phyloP scores from a whole-genome alignment of 2,888 invertebrate species.

The Megaustenia siamemsis region DNA sequence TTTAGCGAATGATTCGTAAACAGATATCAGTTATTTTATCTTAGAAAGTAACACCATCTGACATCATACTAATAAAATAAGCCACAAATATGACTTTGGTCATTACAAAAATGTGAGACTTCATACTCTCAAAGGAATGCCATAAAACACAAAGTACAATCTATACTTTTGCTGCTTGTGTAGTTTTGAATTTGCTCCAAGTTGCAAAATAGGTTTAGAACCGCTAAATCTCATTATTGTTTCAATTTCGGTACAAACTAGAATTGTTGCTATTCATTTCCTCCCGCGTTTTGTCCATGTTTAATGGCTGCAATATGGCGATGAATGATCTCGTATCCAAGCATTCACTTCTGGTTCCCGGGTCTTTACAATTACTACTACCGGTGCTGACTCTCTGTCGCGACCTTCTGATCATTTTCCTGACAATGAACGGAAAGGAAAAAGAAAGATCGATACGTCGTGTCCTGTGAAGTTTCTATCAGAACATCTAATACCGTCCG shows the following conservation, averaged over 20 bases:
- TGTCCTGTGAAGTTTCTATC: slow-evolving; percentile 25
- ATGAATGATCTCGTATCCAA: slow-evolving; percentile 15
- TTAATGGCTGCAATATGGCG: background rate
- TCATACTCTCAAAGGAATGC: no score
- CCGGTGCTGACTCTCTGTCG: slow-evolving; percentile 24
- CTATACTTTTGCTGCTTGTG: no score
- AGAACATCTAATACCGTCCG: slow-evolving; percentile 16
- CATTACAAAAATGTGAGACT: no score
- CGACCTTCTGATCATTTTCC: slow-evolving; percentile 4
- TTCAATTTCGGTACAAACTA: slow-evolving; percentile 31
- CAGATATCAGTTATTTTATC: no score
- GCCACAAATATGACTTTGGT: no score
- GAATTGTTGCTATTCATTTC: slow-evolving; percentile 26
- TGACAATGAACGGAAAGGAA: background rate
- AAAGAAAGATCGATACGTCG: slow-evolving; percentile 13
- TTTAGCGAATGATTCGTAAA: no score
- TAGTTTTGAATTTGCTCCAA: no score
- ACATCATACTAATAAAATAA: no score
- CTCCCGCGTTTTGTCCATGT: background rate
- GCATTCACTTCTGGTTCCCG: slow-evolving; percentile 1
- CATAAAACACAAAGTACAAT: no score
- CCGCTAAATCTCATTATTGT: background rate
- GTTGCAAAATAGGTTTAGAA: no score
- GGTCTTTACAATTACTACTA: slow-evolving; percentile 1
- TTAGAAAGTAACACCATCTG: no score